Conservation (phyloP, 2,797 vertebrate genomes). For the Schizothorax lantsangensis region DNA sequence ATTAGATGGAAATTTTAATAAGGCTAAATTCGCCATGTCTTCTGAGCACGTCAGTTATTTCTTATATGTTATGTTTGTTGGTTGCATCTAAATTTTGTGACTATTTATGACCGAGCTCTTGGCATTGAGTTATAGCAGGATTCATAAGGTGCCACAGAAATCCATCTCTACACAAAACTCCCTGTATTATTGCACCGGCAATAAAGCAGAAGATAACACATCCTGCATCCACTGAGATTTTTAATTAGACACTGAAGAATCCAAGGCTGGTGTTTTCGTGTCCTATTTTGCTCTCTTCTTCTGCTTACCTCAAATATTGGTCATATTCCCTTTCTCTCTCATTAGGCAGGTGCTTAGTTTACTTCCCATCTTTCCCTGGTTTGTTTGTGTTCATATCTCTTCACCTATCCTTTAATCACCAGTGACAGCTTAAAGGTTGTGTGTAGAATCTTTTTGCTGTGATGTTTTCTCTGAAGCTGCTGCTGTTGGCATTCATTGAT, state of each 20-base stretch:
- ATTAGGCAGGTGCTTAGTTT: constrained; percentile 36
- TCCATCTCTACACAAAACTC: constrained; percentile 43
- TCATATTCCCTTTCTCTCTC: constrained; percentile 10
- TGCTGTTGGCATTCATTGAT: constrained; percentile 24
- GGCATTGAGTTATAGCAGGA: constrained; percentile 25
- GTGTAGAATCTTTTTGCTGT: constrained; percentile 7
- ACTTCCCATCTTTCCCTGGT: not conserved
- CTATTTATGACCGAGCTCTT: constrained; percentile 4
- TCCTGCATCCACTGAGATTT: constrained; percentile 30
- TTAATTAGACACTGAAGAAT: constrained; percentile 41
- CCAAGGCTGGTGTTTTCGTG: not conserved
- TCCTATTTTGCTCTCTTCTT: constrained; percentile 3
- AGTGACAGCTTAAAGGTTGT: constrained; percentile 5
- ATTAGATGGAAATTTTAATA: not conserved
- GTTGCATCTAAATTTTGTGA: constrained; percentile 21
- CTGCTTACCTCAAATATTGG: constrained; percentile 9
- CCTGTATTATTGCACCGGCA: constrained; percentile 28
- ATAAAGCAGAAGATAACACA: constrained; percentile 18
- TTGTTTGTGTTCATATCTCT: constrained; percentile 24
- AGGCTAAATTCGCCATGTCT: not conserved
- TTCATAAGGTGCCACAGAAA: constrained; percentile 5
- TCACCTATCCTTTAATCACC: constrained; percentile 30
- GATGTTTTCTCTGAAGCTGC: constrained; percentile 34
- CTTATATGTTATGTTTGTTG: not conserved
- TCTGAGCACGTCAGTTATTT: not conserved